Evolutionary conservation across 2,797 vertebrate species (phyloP), one percentile per base, ranked within the genome.

Genomic region (Squalus acanthias): DNA sequence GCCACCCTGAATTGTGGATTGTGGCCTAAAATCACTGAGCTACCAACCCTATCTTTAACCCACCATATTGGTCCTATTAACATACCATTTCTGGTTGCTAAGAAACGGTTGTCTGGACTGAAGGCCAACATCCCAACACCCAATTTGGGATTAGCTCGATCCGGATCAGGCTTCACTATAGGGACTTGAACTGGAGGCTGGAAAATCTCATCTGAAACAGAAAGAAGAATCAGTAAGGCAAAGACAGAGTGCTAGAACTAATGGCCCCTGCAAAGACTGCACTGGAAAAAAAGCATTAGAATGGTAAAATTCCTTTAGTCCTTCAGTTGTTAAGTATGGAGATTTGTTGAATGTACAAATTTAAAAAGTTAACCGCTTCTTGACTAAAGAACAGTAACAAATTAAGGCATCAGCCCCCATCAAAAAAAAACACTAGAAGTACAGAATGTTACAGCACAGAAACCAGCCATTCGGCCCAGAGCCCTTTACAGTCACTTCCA

Each of bases 111-210:
- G 97, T 99, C 98, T 0, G 98, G 96, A 97, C 99, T 99, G 97
- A 99, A 99, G 0, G 98, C 98, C 97, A 99, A 91, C 91, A 97
- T 97, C 91, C 99, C 99, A 0, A 99, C 91, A 24, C 99, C 99
- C 1, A 99, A 98, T 97, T 98, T 99, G 29, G 99, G 99, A 97
- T 99, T 99, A 0, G 99, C 99, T 96, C 99, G 97, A 97, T 99
- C 99, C 0, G 98, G 97, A 50, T 98, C 98, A 0, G 99, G 99
- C 97, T 99, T 99, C 96, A 98, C 96, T 0, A 97, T 98, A 96
- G 98, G 98, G 88, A 99, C 97, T 76, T 99, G 98, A 96, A 98
- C 97, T 0, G 99, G 99, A 69, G 97, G 96, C 1, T 98, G 96
- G 94, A 96, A 97, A 95, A 99, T 97, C 96, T 99, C 99, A 96